Evolutionary conservation across 2,888 invertebrate genomes (phyloP), one percentile per base, ranked within the genome.

Genomic region (Drosophila suboccidentalis): DNA sequence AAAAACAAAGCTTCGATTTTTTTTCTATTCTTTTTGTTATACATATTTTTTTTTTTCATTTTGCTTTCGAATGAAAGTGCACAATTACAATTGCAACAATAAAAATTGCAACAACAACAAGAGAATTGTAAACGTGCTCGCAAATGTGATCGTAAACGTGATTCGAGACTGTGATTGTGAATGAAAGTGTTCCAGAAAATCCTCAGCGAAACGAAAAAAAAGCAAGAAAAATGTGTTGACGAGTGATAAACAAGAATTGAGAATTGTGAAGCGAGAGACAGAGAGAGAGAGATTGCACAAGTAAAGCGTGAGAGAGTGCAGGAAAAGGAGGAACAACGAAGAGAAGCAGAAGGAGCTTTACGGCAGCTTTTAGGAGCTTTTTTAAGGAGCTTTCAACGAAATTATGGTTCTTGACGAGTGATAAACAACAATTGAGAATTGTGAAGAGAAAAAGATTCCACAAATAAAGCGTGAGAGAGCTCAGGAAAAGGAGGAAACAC

Each of bases 11-110:
- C 13, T 49, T 41, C 5, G 4, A 32, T 60, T 55, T 59, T 55
- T 47, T 53, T 73, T 54, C 15, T 41, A 54, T 60, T 46, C 15
- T 53, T 66, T 64, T 69, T 66, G 66, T 43, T 65, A 36, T 36
- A n/a, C 11, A 49, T 41, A 39, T 26, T 19, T 32, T 4, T 64
- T 62, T 43, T 78, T 50, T 46, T 22, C 55, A 44, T 49, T 62
- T 51, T 43, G 43, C 58, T 63, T 62, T 69, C 57, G 64, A 82
- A 87, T 85, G 82, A 82, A 82, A 82, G 88, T 87, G 88, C 85
- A 72, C 60, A 69, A 57, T 32, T 49, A 46, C 57, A 71, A 49
- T 44, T 64, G 71, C 71, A 60, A 43, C 34, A 58, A 54, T 39
- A 47, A 15, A 26, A 60, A 50, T 34, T n/a, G n/a, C n/a, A 49